Percentiles rank a stretch among this genome's conserved stretches.
These are phyloP conservation scores for Globodera rostochiensis DNA, from an alignment of 1,140 invertebrate genomes.

Conservation along the genomic window DNA sequence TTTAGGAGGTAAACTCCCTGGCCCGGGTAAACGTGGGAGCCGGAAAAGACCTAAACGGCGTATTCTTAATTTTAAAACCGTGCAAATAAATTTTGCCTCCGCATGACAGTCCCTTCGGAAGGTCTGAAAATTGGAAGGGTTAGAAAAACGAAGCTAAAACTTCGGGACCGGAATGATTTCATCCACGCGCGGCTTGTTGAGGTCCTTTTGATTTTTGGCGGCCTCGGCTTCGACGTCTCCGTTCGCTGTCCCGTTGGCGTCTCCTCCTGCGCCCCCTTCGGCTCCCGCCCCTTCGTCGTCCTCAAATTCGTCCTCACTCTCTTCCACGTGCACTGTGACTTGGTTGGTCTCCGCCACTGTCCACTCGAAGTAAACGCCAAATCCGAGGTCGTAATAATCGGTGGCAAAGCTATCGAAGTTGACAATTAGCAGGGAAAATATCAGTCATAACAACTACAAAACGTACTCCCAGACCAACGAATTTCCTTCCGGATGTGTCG, in stretches of 20 bases:
- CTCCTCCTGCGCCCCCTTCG: conserved; percentile 1
- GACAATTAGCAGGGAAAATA: neutral
- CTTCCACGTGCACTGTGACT: conserved; percentile 52
- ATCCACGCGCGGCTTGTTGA: conserved; percentile 72
- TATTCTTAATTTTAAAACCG: neutral
- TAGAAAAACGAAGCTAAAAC: neutral
- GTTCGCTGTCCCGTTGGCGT: neutral
- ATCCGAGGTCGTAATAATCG: conserved; percentile 96
- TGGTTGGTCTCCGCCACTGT: conserved; percentile 72
- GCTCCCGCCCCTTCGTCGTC: conserved; percentile 62
- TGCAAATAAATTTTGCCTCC: conserved; percentile 70
- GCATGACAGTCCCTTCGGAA: conserved; percentile 92
- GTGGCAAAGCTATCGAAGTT: conserved; percentile 77
- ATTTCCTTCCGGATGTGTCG: conserved; percentile 88
- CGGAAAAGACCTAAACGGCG: conserved; percentile 71
- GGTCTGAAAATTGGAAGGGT: conserved; percentile 13
- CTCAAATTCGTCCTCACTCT: conserved; percentile 60
- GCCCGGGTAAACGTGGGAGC: conserved; percentile 90
- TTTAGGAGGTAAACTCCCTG: conserved; percentile 94
- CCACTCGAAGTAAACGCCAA: conserved; percentile 98
- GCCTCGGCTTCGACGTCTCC: conserved; percentile 56
- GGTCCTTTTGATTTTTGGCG: conserved; percentile 44
- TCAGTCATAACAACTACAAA: neutral
- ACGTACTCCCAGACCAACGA: conserved; percentile 90
- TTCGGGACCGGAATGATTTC: conserved; percentile 79